Evolutionary conservation across 2,113 vertebrate genomes (phyloP).

Genomic region (Tinamus guttatus): DNA sequence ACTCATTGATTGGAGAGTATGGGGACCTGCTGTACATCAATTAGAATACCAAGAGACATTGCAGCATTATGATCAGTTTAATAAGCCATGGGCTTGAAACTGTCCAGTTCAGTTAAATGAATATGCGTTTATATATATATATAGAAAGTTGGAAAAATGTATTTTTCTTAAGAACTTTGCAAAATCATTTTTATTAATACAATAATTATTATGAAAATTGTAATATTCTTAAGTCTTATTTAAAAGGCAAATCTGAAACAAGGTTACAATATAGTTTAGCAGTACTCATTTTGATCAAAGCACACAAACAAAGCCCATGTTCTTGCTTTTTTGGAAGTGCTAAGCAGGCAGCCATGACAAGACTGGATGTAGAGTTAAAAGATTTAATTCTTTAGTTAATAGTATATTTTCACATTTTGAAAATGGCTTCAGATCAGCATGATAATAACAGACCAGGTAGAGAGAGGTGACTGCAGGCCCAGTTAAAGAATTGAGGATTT

Average conservation of each 20-base stretch:
- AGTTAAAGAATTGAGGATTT: neutral
- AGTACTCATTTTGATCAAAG: neutral
- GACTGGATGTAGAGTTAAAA: neutral
- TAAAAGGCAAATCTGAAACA: neutral
- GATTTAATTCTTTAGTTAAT: neutral
- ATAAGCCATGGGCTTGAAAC: rapidly evolving
- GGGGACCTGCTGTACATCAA: neutral
- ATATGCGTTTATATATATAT: neutral
- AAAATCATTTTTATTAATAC: neutral
- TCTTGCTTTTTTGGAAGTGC: neutral
- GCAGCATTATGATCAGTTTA: neutral
- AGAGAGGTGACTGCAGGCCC: neutral
- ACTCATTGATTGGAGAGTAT: neutral
- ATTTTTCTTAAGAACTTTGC: neutral
- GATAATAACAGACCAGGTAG: neutral
- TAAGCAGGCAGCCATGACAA: neutral
- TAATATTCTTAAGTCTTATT: neutral
- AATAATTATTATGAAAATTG: neutral
- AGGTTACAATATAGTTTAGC: neutral
- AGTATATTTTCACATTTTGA: neutral
- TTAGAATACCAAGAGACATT: neutral
- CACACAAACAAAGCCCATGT: neutral
- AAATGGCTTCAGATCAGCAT: neutral
- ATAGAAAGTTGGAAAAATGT: neutral
- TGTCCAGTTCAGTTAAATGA: neutral